Evolutionary conservation across 1,140 invertebrate species (phyloP), one percentile per base, ranked within the genome.

Genomic region (Anthonomus grandis): DNA sequence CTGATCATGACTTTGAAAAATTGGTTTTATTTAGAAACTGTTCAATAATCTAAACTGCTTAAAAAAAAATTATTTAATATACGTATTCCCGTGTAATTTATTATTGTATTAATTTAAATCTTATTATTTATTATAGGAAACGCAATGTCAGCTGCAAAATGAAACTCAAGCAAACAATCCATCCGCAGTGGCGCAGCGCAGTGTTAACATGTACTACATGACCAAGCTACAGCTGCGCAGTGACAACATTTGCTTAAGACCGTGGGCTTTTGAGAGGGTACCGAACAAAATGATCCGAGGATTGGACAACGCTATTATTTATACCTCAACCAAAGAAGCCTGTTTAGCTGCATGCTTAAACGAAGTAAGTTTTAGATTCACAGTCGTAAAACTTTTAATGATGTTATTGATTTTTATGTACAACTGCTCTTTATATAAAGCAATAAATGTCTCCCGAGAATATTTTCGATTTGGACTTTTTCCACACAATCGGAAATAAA

Each of bases 121-220:
- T 31, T 9, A 24, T 21, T 51, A 38, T 41, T 41, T 53, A n/a
- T 57, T 50, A 4, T 91, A 95, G 78, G 92, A 96, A 72, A 96
- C 93, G 3, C 78, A 92, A 39, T 96, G 93, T 71, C 85, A 93
- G 70, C 78, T 96, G 57, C 91, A 94, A 72, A 96, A 96, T 75
- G 91, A 94, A 71, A 94, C 93, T 0, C 83, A 88, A 48, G 90
- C 92, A 2, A 86, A 86, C 62, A 94, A 94, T 73, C 92, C 92
- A 0, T 83, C 86, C 55, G 88, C 89, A 4, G 80, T 82, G 31
- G 88, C 93, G 4, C 85, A 87, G 69, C 79, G 89, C 17, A 87
- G 90, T 2, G 89, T 89, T 64, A 94, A 92, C 73, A 90, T 91
- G 78, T 96, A 95, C 74, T 96, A 95, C 78, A 94, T 96, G 90